Percentiles rank a stretch among this genome's conserved stretches.
Evolutionary conservation across 92 coral and sea anemone genomes (phyloP).

Genomic region (Siderastrea siderea): DNA sequence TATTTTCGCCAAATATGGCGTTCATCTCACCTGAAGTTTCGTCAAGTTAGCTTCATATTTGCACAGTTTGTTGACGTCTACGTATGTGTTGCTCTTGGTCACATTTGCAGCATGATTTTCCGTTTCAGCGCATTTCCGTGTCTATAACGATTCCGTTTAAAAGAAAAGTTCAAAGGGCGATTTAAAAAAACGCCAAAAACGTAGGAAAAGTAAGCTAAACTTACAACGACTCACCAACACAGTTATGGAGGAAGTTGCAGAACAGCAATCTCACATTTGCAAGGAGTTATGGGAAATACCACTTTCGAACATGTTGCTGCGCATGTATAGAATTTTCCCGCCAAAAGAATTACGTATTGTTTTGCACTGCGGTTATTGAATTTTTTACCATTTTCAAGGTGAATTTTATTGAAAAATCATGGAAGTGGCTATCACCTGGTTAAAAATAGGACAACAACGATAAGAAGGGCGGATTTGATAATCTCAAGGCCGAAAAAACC

Average conservation of each 20-base stretch:
- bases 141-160: neutral
- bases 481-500: neutral
- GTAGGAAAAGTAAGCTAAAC: neutral
- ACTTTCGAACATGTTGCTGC: conserved; percentile 33
- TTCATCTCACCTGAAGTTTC: neutral
- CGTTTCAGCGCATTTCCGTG: conserved; percentile 4
- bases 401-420: neutral
- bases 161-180: neutral
- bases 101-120: neutral
- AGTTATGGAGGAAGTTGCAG: conserved; percentile 1
- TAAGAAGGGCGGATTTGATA: neutral
- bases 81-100: neutral
- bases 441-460: neutral
- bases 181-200: neutral
- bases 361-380: neutral
- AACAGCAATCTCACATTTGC: neutral
- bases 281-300: conserved; percentile 21
- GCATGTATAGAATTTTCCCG: conserved; percentile 68
- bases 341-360: conserved; percentile 21
- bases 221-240: neutral
- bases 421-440: too few species aligned
- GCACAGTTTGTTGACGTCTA: neutral
- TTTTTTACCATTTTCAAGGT: neutral
- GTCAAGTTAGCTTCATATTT: neutral
- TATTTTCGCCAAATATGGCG: too few species aligned